Percentiles rank a stretch among this genome's conserved stretches.
These are phyloP conservation scores for Lacerta agilis DNA, from an alignment of 2,797 vertebrate genomes.

Conservation along the genomic window DNA sequence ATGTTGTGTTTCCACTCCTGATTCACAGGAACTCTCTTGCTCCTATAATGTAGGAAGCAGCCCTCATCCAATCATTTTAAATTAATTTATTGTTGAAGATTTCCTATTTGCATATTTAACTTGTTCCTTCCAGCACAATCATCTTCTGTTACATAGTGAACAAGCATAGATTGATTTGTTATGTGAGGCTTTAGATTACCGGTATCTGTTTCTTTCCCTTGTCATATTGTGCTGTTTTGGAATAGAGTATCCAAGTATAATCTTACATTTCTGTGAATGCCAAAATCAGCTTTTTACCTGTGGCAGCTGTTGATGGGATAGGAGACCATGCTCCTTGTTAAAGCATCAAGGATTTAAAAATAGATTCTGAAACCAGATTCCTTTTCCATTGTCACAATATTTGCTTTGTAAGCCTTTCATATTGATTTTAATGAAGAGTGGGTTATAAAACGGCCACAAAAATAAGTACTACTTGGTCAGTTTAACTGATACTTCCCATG, in stretches of 20 bases:
- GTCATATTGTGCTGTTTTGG: conserved; percentile 15
- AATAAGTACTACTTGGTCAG: neutral
- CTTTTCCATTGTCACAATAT: conserved; percentile 60
- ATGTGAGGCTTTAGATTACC: neutral
- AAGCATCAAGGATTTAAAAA: conserved; percentile 49
- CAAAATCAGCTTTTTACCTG: conserved; percentile 14
- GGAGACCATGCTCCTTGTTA: neutral
- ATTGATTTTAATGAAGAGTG: no score
- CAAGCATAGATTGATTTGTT: neutral
- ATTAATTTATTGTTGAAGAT: conserved; percentile 54
- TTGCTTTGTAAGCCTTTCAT: conserved; percentile 43
- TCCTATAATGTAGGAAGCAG: conserved; percentile 2
- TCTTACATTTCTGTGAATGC: neutral
- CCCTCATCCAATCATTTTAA: conserved; percentile 51
- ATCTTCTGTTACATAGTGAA: neutral
- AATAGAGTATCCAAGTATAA: neutral
- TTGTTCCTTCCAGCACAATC: neutral
- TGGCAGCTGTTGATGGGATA: neutral
- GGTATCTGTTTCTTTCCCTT: conserved; percentile 18
- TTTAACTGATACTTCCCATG: neutral
- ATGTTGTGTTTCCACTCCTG: neutral
- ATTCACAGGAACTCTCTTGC: neutral
- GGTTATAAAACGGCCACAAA: conserved; percentile 6
- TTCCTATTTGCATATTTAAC: conserved; percentile 10
- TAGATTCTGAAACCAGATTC: conserved; percentile 63